These are phyloP conservation scores for Microcebus jonahi DNA, from an alignment of 2,113 vertebrate species.

Conservation along the genomic window DNA sequence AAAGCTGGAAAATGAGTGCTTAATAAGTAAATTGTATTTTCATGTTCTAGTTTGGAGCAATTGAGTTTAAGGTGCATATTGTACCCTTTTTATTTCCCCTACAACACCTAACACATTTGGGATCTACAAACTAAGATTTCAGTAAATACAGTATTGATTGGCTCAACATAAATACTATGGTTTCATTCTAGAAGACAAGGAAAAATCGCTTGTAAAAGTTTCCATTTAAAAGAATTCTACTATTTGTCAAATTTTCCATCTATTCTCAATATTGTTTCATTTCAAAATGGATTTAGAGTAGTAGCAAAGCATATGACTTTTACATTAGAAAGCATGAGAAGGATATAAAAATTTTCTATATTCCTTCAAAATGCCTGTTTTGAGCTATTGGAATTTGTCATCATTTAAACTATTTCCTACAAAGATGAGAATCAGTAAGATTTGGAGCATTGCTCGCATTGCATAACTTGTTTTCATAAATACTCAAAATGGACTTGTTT, in stretches of 20 bases:
- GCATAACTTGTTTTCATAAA: not conserved
- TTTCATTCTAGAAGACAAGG: constrained; percentile 13
- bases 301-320: constrained; percentile 40
- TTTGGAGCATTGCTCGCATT: not conserved
- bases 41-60: not conserved
- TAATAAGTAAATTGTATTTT: not conserved
- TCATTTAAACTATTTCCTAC: not conserved
- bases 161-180: not conserved
- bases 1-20: not conserved
- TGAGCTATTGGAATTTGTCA: not conserved
- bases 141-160: not conserved
- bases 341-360: not conserved
- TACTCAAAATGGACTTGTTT: not conserved
- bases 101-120: not conserved
- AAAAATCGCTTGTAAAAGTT: not conserved
- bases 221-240: constrained; percentile 33
- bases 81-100: not conserved
- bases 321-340: constrained; percentile 4
- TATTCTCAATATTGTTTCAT: constrained; percentile 20
- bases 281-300: not conserved
- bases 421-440: not conserved
- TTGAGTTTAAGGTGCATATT: not conserved
- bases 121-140: not conserved
- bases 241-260: constrained; percentile 37
- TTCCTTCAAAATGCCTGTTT: constrained; percentile 2